Percentiles rank a stretch among this genome's conserved stretches.
phyloP scores from a whole-genome alignment of 2,797 vertebrate genomes.

The Melanotaenia nigrans region DNA sequence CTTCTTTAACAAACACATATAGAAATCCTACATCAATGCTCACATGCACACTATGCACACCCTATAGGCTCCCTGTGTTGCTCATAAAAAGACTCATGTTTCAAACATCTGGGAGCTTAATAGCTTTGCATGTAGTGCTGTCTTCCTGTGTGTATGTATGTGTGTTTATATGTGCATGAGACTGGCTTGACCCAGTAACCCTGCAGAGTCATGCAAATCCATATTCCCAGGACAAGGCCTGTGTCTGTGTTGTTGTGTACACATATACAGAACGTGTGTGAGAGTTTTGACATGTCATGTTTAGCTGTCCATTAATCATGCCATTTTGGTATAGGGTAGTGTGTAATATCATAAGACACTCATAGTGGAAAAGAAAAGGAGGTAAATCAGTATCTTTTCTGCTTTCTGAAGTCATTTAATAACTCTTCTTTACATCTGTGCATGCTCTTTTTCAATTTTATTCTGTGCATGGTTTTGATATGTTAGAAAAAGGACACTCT shows the following conservation, averaged over 20 bases:
- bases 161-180: conserved; percentile 48
- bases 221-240: conserved; percentile 44
- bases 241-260: conserved; percentile 16
- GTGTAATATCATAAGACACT: conserved; percentile 6
- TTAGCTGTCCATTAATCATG: background rate
- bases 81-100: conserved; percentile 75
- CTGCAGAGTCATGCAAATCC: conserved; percentile 45
- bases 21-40: conserved; percentile 34
- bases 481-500: conserved; percentile 53
- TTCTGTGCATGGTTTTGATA: conserved; percentile 43
- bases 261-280: background rate
- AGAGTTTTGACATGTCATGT: conserved; percentile 10
- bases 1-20: conserved; percentile 52
- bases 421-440: conserved; percentile 2
- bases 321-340: background rate
- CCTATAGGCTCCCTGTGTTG: conserved; percentile 56
- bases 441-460: conserved; percentile 35
- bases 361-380: background rate
- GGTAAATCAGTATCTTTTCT: background rate
- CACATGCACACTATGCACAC: conserved; percentile 25
- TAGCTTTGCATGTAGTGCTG: conserved; percentile 50
- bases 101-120: conserved; percentile 79
- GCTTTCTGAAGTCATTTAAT: conserved; percentile 13
- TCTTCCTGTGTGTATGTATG: conserved; percentile 57
- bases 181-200: conserved; percentile 38